A percentile compares a stretch with the other conserved stretches of the same genome.
These are phyloP conservation scores for Calidris pygmaea DNA, from an alignment of 2,113 vertebrate genomes.

Conservation along the genomic window DNA sequence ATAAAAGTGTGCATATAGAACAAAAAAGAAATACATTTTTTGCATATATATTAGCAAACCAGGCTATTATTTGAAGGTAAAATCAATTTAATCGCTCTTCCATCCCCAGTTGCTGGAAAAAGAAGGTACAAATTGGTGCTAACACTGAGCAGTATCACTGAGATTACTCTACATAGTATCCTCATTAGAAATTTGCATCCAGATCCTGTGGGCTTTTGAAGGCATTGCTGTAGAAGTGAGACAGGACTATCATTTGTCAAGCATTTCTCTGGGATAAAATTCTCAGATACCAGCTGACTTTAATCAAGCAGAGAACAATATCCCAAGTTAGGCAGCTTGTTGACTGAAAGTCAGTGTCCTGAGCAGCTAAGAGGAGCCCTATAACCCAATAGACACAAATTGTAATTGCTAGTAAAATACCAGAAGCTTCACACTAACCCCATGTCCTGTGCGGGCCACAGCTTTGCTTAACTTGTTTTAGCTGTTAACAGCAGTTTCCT, in stretches of 20 bases:
- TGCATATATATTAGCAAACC: background rate
- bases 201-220: background rate
- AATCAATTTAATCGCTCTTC: background rate
- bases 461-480: background rate
- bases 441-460: background rate
- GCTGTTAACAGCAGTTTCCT: background rate
- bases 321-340: background rate
- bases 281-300: background rate
- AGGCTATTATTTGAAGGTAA: background rate
- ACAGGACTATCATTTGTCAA: background rate
- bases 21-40: fast-evolving
- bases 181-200: background rate
- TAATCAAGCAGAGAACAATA: background rate
- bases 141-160: background rate
- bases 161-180: background rate
- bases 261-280: background rate
- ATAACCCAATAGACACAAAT: background rate
- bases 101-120: background rate
- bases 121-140: background rate
- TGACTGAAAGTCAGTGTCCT: fast-evolving
- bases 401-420: background rate
- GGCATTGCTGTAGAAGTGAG: background rate
- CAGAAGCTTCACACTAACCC: background rate
- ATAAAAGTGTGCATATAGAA: background rate
- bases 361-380: background rate